These are phyloP conservation scores for Cephus nigrinus DNA, from an alignment of 2,888 invertebrate genomes.

Conservation along the genomic window DNA sequence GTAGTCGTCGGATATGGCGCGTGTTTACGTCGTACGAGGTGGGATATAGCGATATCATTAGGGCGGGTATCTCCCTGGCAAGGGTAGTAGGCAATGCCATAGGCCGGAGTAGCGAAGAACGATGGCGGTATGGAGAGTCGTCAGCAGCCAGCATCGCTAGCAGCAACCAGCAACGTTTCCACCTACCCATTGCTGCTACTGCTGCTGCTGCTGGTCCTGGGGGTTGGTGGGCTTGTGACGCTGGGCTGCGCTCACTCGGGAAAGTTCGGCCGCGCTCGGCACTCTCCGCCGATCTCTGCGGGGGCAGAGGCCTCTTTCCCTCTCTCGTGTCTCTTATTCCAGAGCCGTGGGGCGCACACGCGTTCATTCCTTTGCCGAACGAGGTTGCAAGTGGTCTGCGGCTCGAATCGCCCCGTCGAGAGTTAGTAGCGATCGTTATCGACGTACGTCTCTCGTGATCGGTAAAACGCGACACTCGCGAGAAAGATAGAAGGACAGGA, in stretches of 20 bases:
- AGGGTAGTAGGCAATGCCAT: background rate
- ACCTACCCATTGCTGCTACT: background rate
- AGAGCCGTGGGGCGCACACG: conserved; percentile 39
- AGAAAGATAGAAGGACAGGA: background rate
- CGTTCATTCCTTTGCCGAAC: conserved; percentile 43
- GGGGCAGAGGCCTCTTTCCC: conserved; percentile 57
- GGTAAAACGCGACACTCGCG: background rate
- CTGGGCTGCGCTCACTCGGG: conserved; percentile 38
- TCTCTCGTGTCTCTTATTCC: conserved; percentile 12
- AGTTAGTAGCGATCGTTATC: background rate
- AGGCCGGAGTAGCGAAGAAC: background rate
- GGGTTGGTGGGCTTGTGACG: conserved; percentile 27
- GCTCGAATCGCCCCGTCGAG: background rate
- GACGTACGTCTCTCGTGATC: background rate
- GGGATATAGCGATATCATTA: conserved; percentile 5
- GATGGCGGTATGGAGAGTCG: background rate
- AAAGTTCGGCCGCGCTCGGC: conserved; percentile 46
- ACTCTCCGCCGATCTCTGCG: conserved; percentile 63
- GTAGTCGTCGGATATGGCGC: conserved; percentile 9
- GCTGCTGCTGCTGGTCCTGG: conserved; percentile 13
- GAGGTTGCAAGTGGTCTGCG: conserved; percentile 22
- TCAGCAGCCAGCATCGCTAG: background rate
- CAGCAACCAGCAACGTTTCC: background rate
- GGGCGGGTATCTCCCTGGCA: background rate
- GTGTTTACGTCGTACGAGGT: conserved; percentile 9